Base-by-base conservation (phyloP, 53 echinoderm and acorn worm species). In the Astropecten irregularis region DNA sequence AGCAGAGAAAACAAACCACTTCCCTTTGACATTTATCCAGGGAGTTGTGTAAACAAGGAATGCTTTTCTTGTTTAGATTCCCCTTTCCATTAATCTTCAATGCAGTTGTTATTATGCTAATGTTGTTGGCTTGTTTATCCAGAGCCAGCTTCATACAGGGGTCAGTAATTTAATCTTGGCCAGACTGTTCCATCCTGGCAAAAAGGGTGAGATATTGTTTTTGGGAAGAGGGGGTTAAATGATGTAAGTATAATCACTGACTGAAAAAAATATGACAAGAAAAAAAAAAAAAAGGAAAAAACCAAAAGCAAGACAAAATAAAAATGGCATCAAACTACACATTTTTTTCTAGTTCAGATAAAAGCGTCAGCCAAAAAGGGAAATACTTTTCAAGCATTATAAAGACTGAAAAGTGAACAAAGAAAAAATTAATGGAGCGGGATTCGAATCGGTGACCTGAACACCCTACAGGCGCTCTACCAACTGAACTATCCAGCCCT, bases 151-250 rank as follows among this genome's bases (percentile, higher is more conserved):
- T 61, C 62, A 79, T 48, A 62, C 60, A 42, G 49, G 61, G 79
- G 79, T 79, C 79, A 79, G 79, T 79, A 79, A 79, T 79, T 79
- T 79, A 79, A 79, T 79, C 79, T 79, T 79, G 79, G 68, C 30
- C 33, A 44, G 79, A 79, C 79, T 60, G 79, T 79, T 60, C 79
- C 79, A 79, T 79, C 79, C 19, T 20, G 5, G 46, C 14, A 40
- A 29, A 47, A 79, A 32, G 79, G 79, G 79, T 79, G 49, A 31
- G 61, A 60, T 79, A 44, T 61, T 79, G 79, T 79, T 74, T 74
- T 47, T 32, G 6, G 42, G 79, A 79, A 62, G 79, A 62, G n/a
- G n/a, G n/a, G n/a, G n/a, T n/a, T n/a, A n/a, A n/a, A n/a, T n/a
- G n/a, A n/a, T n/a, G n/a, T n/a, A n/a, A n/a, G n/a, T n/a, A n/a